Conservation (phyloP, 2,113 vertebrate species). For the Delphinapterus leucas region DNA sequence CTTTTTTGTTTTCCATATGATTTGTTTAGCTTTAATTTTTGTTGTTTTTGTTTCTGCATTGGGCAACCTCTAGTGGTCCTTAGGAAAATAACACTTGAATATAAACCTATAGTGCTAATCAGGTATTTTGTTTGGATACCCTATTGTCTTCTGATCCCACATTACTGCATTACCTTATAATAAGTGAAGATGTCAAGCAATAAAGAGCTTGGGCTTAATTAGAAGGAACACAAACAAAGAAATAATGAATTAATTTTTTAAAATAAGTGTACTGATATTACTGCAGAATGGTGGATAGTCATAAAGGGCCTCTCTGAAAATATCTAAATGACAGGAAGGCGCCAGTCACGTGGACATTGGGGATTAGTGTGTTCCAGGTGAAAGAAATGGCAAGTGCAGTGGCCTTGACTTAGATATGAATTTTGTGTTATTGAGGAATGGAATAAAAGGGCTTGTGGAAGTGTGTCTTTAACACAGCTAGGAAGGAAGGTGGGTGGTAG, state of each 20-base stretch:
- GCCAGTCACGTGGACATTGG: neutral
- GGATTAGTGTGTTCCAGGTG: neutral
- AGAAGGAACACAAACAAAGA: neutral
- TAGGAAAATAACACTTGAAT: conserved; percentile 50
- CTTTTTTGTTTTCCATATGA: neutral
- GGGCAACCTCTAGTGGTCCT: conserved; percentile 65
- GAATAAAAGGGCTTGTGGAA: neutral
- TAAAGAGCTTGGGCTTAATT: neutral
- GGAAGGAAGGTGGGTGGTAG: neutral
- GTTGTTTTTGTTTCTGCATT: conserved; percentile 46
- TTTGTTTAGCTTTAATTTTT: conserved; percentile 25
- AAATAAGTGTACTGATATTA: neutral
- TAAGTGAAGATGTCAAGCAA: neutral
- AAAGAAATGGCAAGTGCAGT: neutral
- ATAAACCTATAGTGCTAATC: neutral
- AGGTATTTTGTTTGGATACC: neutral
- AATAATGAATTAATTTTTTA: neutral
- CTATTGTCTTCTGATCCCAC: neutral
- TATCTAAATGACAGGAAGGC: neutral
- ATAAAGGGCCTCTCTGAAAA: neutral
- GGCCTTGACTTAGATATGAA: neutral
- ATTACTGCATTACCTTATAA: conserved; percentile 19
- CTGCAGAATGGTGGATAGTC: neutral
- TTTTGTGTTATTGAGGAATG: neutral
- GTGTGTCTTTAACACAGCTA: neutral